Evolutionary conservation across 2,113 vertebrate genomes (phyloP).

Genomic region (Sclerurus mexicanus): DNA sequence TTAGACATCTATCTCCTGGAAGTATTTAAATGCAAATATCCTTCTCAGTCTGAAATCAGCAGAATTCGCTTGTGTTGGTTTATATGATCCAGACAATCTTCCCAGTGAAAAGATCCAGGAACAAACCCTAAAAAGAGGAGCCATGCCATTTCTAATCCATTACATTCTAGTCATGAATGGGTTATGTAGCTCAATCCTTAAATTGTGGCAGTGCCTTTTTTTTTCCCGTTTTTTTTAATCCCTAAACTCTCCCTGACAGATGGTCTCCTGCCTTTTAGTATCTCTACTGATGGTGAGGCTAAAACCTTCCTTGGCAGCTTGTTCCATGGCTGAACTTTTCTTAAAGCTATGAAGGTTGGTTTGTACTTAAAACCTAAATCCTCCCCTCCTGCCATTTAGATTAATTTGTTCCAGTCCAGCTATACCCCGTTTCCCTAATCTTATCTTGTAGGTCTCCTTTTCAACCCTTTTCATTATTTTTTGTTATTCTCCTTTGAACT

Average conservation of each 20-base stretch:
- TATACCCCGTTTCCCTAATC: neutral
- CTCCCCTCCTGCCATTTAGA: neutral
- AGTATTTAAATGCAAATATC: neutral
- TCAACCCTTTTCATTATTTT: neutral
- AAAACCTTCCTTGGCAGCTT: constrained; percentile 49
- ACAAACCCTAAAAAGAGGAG: neutral
- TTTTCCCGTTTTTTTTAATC: neutral
- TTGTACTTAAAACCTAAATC: constrained; percentile 25
- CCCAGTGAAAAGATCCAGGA: neutral
- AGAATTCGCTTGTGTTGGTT: neutral
- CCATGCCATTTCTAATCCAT: neutral
- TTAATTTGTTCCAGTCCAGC: constrained; percentile 31
- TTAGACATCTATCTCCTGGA: neutral
- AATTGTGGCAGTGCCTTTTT: neutral
- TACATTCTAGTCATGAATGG: neutral
- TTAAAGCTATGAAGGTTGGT: constrained; percentile 28
- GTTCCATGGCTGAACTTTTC: constrained; percentile 33
- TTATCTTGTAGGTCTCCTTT: neutral
- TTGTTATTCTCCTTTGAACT: neutral
- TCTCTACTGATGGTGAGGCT: constrained; percentile 13
- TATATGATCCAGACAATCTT: neutral
- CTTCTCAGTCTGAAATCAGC: neutral
- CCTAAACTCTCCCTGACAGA: constrained; percentile 41
- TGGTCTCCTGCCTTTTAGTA: constrained; percentile 48
- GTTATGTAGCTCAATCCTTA: neutral